Evolutionary conservation across 2,113 vertebrate genomes (phyloP).

Genomic region (Labeo catla): DNA sequence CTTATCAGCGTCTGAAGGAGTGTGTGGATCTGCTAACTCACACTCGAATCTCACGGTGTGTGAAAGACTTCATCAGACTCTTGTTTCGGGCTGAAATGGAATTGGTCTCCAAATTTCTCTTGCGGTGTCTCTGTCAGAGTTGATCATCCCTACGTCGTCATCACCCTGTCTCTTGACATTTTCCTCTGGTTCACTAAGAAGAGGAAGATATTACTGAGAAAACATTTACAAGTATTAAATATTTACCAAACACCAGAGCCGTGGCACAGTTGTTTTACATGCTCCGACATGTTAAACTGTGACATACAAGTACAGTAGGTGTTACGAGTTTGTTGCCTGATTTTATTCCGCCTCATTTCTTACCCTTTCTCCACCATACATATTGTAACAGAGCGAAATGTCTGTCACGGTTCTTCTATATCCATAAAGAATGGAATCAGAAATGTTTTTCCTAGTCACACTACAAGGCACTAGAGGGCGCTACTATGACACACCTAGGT

Average conservation of each 20-base stretch:
- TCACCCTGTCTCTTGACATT: background rate
- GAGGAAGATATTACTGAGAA: background rate
- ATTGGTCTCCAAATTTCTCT: background rate
- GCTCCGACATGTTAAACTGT: too few species aligned
- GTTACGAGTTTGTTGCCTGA: too few species aligned
- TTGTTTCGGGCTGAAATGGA: slow-evolving; percentile 5
- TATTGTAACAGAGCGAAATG: too few species aligned
- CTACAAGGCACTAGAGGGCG: too few species aligned
- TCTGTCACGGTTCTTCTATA: too few species aligned
- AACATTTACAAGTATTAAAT: background rate
- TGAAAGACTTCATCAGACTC: slow-evolving; percentile 4
- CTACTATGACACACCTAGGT: too few species aligned
- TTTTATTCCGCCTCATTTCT: too few species aligned
- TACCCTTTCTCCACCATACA: too few species aligned
- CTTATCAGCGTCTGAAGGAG: slow-evolving; percentile 21
- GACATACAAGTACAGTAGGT: background rate
- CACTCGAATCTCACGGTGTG: background rate
- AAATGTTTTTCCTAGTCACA: too few species aligned
- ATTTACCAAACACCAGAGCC: background rate
- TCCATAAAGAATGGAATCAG: too few species aligned
- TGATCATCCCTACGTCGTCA: background rate
- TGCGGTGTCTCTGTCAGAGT: background rate
- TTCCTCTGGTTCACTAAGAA: background rate
- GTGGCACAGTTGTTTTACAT: background rate
- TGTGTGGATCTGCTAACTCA: slow-evolving; percentile 13